Base-by-base conservation (phyloP, 2,888 invertebrate genomes). In the Tetranychus truncatus region DNA sequence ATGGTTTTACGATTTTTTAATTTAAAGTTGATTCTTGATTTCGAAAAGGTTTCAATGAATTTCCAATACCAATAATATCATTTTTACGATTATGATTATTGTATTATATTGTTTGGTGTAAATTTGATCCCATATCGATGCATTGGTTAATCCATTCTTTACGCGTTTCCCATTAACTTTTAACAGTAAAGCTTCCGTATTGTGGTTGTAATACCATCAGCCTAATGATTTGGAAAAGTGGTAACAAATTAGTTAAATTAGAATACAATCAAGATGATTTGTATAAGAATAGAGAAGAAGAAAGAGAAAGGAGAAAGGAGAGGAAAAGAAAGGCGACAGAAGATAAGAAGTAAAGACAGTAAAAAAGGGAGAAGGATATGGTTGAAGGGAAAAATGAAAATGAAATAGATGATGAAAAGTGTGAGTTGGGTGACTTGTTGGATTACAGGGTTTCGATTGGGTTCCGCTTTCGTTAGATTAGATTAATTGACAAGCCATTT, bases 401-500 rank as follows among this genome's bases (percentile, higher is more conserved):
- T 55, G 9, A 15, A 55, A 34, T 34, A 34, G 34, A 34, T 34
- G 55, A 55, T 55, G 55, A 15, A 46, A 55, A 55, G 55, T 55
- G 55, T 55, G 55, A 55, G 34, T 34, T 34, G 34, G 34, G 87
- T 89, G 72, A 87, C 88, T 76, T 92, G 93, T 84, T 94, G 93
- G 92, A 86, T 90, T 75, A 88, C 90, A 1, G 93, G 92, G 0
- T 87, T 88, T 0, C 83, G 89, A 11, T 92, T 6, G 93, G 93
- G 0, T 88, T 92, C 78, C 85, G 93, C 73, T 93, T 93, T 0
- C 85, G 92, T 45, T 87, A 93, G n/a, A 92, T 92, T 92, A 89
- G 15, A 15, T 55, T 55, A 55, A 55, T 55, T 55, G 55, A 15
- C 15, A 55, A 55, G 15, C 34, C 34, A 55, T 9, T 55, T 9